phyloP scores from a whole-genome alignment of 2,888 invertebrate species.

The Parelbella ahira region DNA sequence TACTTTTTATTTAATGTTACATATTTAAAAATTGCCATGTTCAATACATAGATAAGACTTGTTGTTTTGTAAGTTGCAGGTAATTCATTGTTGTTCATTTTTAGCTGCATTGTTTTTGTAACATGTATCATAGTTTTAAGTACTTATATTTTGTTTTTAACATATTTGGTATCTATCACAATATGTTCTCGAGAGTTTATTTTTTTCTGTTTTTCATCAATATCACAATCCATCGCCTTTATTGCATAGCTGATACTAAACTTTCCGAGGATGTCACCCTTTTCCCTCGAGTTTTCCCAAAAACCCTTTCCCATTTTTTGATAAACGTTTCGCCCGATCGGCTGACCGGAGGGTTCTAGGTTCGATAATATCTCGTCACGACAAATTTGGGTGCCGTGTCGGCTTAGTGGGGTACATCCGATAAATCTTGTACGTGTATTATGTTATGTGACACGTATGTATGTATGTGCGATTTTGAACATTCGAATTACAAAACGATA shows the following conservation, averaged over 20 bases:
- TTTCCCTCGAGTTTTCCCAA: conserved; percentile 10
- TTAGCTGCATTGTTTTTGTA: too few relatives aligned
- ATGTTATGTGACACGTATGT: conserved; percentile 7
- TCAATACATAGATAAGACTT: too few relatives aligned
- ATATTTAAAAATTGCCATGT: too few relatives aligned
- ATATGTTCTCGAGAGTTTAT: too few relatives aligned
- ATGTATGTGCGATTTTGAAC: not conserved
- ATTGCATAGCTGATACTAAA: conserved; percentile 10
- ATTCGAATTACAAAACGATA: too few relatives aligned
- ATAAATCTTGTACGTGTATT: conserved; percentile 21
- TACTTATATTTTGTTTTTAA: too few relatives aligned
- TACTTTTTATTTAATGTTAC: too few relatives aligned
- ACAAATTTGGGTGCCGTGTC: conserved; percentile 69
- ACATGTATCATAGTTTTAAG: too few relatives aligned
- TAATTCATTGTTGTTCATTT: too few relatives aligned
- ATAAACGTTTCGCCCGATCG: conserved; percentile 66
- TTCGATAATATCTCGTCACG: conserved; percentile 71
- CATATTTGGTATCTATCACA: too few relatives aligned
- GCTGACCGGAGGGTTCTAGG: conserved; percentile 46
- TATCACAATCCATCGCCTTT: conserved; percentile 4
- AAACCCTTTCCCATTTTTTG: conserved; percentile 58
- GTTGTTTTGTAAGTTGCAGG: too few relatives aligned
- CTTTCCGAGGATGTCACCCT: conserved; percentile 13
- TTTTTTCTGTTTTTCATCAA: not conserved
- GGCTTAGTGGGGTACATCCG: conserved; percentile 35